Percentiles rank a stretch among this genome's conserved stretches.
Evolutionary conservation across 2,113 vertebrate species (phyloP).

Genomic region (Xenopus laevis): DNA sequence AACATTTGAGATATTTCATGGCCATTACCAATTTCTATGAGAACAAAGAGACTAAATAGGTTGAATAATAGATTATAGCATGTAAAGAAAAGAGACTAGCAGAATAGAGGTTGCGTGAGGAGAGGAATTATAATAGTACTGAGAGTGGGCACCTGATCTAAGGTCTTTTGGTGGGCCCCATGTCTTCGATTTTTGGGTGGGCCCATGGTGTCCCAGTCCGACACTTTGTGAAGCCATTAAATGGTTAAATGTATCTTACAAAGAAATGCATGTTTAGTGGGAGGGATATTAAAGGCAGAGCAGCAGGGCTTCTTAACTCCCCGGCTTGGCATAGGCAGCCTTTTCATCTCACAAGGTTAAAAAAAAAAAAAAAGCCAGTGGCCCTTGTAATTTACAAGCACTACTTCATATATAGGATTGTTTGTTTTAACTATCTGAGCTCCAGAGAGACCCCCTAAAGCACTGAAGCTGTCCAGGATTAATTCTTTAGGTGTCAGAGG

Average conservation of each 20-base stretch:
- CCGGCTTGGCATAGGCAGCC: background rate
- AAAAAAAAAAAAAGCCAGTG: background rate
- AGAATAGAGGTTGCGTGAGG: too few species aligned
- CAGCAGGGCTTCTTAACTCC: background rate
- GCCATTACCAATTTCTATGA: too few species aligned
- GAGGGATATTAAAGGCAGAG: background rate
- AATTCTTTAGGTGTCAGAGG: background rate
- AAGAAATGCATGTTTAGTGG: background rate
- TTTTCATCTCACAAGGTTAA: conserved; percentile 22
- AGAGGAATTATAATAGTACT: too few species aligned
- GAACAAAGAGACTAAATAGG: too few species aligned
- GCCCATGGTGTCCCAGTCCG: too few species aligned
- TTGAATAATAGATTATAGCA: too few species aligned
- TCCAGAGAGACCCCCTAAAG: background rate
- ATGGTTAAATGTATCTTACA: background rate
- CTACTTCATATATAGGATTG: background rate
- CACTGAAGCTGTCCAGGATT: background rate
- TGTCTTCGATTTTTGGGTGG: too few species aligned
- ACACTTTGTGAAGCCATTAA: too few species aligned
- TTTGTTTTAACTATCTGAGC: background rate
- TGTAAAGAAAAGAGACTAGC: too few species aligned
- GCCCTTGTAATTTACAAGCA: background rate
- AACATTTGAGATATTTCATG: too few species aligned
- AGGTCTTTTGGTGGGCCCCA: too few species aligned
- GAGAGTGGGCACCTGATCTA: too few species aligned